These are phyloP conservation scores for Helicoverpa armigera DNA, from an alignment of 1,140 invertebrate species.

Conservation along the genomic window DNA sequence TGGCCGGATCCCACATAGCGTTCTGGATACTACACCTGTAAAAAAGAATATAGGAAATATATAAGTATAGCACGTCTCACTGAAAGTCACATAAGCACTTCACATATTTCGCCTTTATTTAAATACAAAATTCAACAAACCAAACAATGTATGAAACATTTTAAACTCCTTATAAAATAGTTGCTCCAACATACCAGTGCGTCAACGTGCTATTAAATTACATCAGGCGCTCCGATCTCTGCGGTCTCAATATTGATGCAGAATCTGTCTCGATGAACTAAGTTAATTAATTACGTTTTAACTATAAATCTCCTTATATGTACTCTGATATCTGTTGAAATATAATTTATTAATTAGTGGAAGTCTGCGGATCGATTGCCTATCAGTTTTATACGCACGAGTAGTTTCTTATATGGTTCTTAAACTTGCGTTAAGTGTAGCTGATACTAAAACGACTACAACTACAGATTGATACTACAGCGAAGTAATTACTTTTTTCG, in stretches of 20 bases:
- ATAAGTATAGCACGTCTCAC: too few species aligned
- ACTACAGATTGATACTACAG: too few species aligned
- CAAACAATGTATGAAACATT: background rate
- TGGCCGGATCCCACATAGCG: too few species aligned
- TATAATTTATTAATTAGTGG: conserved; percentile 1
- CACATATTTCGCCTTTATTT: too few species aligned
- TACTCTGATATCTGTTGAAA: background rate
- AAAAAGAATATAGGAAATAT: too few species aligned
- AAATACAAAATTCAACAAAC: background rate
- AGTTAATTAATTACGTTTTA: conserved; percentile 17
- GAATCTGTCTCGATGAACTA: conserved; percentile 5
- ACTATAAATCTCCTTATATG: background rate
- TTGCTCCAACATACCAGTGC: background rate
- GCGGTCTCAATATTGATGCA: conserved; percentile 20
- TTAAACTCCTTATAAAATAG: conserved; percentile 28
- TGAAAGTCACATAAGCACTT: too few species aligned
- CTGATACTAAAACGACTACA: too few species aligned
- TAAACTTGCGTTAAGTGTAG: too few species aligned
- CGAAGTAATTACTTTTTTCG: too few species aligned
- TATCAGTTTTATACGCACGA: too few species aligned
- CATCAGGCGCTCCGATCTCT: conserved; percentile 35
- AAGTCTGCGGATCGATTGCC: background rate
- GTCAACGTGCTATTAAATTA: conserved; percentile 40
- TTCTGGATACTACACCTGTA: too few species aligned
- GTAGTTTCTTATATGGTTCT: too few species aligned